Evolutionary conservation across 2,113 vertebrate genomes (phyloP).

Genomic region (Calidris pugnax): DNA sequence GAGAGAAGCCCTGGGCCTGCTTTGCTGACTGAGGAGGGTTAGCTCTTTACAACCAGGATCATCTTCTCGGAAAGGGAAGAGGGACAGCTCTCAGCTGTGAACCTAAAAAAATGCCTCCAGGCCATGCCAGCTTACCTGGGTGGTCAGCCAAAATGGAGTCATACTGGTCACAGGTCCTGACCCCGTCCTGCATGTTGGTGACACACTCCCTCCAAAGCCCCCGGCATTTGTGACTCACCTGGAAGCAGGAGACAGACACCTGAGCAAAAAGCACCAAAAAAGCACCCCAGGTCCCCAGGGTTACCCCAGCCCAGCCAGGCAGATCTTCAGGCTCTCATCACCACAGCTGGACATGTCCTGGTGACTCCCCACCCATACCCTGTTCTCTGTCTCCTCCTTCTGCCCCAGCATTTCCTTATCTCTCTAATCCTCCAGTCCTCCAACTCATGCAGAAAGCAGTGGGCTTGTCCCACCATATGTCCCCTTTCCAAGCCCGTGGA

Average conservation of each 20-base stretch:
- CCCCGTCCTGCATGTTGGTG: slow-evolving; percentile 76
- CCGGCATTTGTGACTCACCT: slow-evolving; percentile 78
- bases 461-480: background rate
- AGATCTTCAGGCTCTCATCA: background rate
- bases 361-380: background rate
- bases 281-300: background rate
- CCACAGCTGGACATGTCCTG: fast-evolving
- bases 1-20: background rate
- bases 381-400: background rate
- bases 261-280: background rate
- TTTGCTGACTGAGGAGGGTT: background rate
- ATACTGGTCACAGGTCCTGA: slow-evolving; percentile 77
- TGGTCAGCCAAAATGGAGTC: slow-evolving; percentile 78
- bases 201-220: slow-evolving; percentile 80
- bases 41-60: background rate
- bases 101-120: background rate
- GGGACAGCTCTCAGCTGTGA: background rate
- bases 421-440: background rate
- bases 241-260: background rate
- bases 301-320: background rate
- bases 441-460: background rate
- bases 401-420: background rate
- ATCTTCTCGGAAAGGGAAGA: background rate
- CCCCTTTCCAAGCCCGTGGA: background rate
- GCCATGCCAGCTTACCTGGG: slow-evolving; percentile 55